A percentile compares a stretch with the other conserved stretches of the same genome.
Evolutionary conservation across 2,113 vertebrate genomes (phyloP).

Genomic region (Cariama cristata): DNA sequence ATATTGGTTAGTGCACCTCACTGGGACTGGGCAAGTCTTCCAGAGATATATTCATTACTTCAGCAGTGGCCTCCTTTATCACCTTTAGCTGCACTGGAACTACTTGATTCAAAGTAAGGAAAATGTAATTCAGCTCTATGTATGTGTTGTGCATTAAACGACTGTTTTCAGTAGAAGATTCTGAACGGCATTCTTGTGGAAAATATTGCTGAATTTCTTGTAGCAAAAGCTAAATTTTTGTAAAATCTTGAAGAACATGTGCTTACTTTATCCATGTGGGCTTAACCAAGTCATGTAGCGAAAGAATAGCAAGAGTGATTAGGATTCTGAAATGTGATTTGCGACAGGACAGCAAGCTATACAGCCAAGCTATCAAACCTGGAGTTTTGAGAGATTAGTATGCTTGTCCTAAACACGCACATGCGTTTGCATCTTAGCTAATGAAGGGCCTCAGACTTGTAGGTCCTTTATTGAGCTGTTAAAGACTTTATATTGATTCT

Average conservation of each 20-base stretch:
- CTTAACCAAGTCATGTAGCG: not conserved
- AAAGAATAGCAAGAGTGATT: not conserved
- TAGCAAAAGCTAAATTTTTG: not conserved
- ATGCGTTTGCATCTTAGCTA: accelerated
- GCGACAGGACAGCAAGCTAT: not conserved
- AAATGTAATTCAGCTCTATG: not conserved
- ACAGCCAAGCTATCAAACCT: not conserved
- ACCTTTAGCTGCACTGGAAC: conserved; percentile 90
- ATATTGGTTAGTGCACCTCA: conserved; percentile 89
- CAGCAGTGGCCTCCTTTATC: conserved; percentile 87
- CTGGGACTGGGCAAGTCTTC: conserved; percentile 92
- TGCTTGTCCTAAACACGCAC: not conserved
- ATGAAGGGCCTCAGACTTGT: not conserved
- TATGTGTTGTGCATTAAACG: not conserved
- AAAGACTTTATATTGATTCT: not conserved
- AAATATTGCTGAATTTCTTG: not conserved
- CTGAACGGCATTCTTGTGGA: not conserved
- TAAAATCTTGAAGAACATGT: accelerated
- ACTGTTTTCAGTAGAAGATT: not conserved
- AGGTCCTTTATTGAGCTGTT: not conserved
- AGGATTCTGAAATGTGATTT: not conserved
- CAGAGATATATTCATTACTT: conserved; percentile 89
- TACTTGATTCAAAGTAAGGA: conserved; percentile 89
- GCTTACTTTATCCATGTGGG: not conserved
- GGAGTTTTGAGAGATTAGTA: not conserved